A percentile compares a stretch with the other conserved stretches of the same genome.
Evolutionary conservation across 2,113 vertebrate species (phyloP).

Genomic region (Petrocephalus zakoni): DNA sequence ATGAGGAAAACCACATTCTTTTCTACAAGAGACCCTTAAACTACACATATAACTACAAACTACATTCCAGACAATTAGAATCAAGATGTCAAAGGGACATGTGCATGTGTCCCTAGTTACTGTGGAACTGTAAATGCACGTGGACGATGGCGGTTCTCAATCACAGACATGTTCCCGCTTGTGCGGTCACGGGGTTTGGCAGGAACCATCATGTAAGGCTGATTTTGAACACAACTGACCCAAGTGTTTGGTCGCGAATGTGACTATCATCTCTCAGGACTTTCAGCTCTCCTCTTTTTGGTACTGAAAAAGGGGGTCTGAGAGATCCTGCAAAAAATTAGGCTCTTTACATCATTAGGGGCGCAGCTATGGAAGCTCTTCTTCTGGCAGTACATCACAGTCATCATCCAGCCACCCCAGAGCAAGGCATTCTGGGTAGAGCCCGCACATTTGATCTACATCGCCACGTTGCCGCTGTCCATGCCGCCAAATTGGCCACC

Average conservation of each 20-base stretch:
- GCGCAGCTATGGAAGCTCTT: not conserved
- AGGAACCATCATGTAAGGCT: not conserved
- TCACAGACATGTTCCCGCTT: not conserved
- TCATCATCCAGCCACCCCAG: not conserved
- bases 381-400: not conserved
- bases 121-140: not conserved
- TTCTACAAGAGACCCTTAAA: slow-evolving; percentile 33
- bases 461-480: not conserved
- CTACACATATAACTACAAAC: slow-evolving; percentile 29
- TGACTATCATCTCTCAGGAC: not conserved
- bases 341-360: not conserved
- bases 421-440: not conserved
- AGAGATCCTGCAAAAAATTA: not conserved
- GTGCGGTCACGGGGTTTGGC: not conserved
- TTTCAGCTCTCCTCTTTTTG: not conserved
- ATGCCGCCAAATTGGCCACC: not conserved
- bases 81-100: slow-evolving; percentile 19
- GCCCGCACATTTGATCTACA: not conserved
- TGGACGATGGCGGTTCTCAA: not conserved
- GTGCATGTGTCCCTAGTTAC: not conserved
- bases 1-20: slow-evolving; percentile 27
- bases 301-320: not conserved
- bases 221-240: not conserved
- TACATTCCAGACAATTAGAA: slow-evolving; percentile 31
- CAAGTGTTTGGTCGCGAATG: not conserved